A percentile compares a stretch with the other conserved stretches of the same genome.
These are phyloP conservation scores for Ceyx margarethae DNA, from an alignment of 2,113 vertebrate species.

Conservation along the genomic window DNA sequence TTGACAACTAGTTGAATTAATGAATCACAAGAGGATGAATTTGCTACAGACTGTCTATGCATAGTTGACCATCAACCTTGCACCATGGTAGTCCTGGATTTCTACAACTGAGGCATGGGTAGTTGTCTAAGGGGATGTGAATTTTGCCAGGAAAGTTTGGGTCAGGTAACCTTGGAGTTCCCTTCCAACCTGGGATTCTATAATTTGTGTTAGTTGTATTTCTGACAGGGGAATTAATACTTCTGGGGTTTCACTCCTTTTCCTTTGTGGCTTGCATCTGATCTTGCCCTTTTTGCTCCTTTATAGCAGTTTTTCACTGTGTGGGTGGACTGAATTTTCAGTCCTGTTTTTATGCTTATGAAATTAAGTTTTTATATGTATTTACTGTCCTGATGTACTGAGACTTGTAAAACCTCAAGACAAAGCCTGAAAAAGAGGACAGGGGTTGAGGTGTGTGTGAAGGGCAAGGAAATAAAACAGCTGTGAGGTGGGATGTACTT, in stretches of 20 bases:
- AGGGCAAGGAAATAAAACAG: not conserved
- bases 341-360: not conserved
- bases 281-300: not conserved
- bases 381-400: not conserved
- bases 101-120: not conserved
- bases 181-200: not conserved
- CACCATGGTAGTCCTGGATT: not conserved
- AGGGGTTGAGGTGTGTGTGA: not conserved
- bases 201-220: not conserved
- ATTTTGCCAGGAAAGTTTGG: too few relatives aligned
- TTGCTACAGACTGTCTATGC: not conserved
- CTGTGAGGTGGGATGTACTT: not conserved
- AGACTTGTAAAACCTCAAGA: not conserved
- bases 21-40: not conserved
- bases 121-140: not conserved
- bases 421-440: not conserved
- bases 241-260: not conserved
- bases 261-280: not conserved
- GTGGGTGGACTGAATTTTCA: not conserved
- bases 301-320: not conserved
- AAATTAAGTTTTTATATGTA: not conserved
- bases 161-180: not conserved
- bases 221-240: not conserved
- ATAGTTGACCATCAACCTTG: not conserved
- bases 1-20: not conserved